phyloP scores from a whole-genome alignment of 2,113 vertebrate species.

The Hipposideros armiger region DNA sequence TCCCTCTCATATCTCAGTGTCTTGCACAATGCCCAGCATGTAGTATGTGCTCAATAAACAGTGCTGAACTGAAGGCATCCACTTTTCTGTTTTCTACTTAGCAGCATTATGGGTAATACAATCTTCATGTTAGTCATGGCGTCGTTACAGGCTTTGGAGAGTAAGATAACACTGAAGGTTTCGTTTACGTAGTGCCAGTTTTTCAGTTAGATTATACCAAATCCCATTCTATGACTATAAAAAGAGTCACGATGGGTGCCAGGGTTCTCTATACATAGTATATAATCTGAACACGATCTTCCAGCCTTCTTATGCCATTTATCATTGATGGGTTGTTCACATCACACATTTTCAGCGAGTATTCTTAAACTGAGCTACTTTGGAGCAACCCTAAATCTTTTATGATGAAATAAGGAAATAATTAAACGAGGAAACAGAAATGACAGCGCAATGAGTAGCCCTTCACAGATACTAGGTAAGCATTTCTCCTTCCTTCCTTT shows the following conservation, averaged over 20 bases:
- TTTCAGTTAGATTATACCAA: neutral
- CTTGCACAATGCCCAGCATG: neutral
- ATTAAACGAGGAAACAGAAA: neutral
- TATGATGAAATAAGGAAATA: neutral
- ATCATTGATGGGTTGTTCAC: neutral
- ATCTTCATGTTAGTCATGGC: neutral
- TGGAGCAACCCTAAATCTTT: neutral
- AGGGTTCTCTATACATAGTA: neutral
- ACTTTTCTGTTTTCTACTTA: neutral
- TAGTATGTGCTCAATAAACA: neutral
- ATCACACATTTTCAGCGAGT: neutral
- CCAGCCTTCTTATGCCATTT: neutral
- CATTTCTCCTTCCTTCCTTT: neutral
- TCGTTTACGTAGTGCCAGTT: neutral
- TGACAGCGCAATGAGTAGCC: neutral
- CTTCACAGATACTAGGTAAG: neutral
- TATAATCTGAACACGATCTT: neutral
- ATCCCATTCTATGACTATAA: neutral
- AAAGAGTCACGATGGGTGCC: neutral
- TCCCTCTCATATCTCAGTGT: neutral
- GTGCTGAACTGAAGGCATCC: neutral
- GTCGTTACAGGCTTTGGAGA: neutral
- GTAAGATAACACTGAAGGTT: neutral
- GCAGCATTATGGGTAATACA: rapidly evolving
- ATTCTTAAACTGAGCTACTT: neutral